Evolutionary conservation across 2,888 invertebrate species (phyloP).

Genomic region (Spilarctia lutea): DNA sequence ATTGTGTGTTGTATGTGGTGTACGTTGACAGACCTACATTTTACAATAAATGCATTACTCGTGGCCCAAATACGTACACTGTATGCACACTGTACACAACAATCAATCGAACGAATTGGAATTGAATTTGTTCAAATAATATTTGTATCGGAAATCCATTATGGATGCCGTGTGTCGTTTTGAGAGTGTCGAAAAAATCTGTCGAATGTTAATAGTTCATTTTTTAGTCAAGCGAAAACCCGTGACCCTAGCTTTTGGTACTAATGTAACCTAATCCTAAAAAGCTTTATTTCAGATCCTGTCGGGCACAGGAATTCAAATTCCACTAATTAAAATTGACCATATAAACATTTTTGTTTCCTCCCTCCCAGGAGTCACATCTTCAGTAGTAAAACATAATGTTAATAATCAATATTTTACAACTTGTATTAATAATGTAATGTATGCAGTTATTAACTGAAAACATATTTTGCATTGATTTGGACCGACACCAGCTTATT

Average conservation of each 20-base stretch:
- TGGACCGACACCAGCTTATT: no score
- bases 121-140: constrained; percentile 8
- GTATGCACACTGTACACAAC: neutral
- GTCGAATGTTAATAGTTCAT: neutral
- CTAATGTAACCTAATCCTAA: neutral
- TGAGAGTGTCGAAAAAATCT: neutral
- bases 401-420: no score
- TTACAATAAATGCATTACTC: neutral
- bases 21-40: no score
- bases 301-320: no score
- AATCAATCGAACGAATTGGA: neutral
- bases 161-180: neutral
- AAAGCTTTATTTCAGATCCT: neutral
- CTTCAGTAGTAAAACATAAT: no score
- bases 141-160: constrained; percentile 16
- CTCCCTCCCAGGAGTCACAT: no score
- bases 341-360: no score
- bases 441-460: no score
- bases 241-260: neutral
- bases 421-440: no score
- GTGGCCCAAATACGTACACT: neutral
- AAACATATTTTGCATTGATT: no score
- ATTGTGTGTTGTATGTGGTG: neutral
- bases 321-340: no score
- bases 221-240: neutral